Evolutionary conservation across 2,888 invertebrate species (phyloP).

Genomic region (Sicus ferrugineus): DNA sequence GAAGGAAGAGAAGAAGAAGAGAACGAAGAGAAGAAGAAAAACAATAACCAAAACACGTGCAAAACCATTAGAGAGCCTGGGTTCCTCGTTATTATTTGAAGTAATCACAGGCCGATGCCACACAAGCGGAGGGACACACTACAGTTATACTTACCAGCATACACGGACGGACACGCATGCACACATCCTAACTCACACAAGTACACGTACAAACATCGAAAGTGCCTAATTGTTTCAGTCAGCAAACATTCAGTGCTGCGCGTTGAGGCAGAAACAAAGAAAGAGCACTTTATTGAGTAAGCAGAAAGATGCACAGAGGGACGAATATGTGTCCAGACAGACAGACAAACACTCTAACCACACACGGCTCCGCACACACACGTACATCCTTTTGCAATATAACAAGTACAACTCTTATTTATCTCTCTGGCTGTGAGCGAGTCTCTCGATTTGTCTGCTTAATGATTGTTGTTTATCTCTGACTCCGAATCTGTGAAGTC

Average conservation of each 20-base stretch:
- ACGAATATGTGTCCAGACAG: not conserved
- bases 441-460: no score
- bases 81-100: conserved; percentile 36
- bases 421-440: no score
- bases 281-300: not conserved
- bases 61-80: conserved; percentile 37
- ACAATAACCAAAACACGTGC: conserved; percentile 20
- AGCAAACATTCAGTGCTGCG: conserved; percentile 31
- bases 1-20: not conserved
- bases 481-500: no score
- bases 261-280: conserved; percentile 51
- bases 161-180: conserved; percentile 8
- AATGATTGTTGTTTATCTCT: no score
- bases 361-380: not conserved
- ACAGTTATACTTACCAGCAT: conserved; percentile 12
- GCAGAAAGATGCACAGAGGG: not conserved
- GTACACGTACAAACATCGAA: conserved; percentile 1
- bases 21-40: conserved; percentile 2
- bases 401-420: not conserved
- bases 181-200: conserved; percentile 5
- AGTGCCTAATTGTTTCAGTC: conserved; percentile 26
- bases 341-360: conserved; percentile 3
- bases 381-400: not conserved
- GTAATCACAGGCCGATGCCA: conserved; percentile 35
- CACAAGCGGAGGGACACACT: no score